Conservation (phyloP, 2,113 vertebrate genomes). For the Antechinus flavipes region DNA sequence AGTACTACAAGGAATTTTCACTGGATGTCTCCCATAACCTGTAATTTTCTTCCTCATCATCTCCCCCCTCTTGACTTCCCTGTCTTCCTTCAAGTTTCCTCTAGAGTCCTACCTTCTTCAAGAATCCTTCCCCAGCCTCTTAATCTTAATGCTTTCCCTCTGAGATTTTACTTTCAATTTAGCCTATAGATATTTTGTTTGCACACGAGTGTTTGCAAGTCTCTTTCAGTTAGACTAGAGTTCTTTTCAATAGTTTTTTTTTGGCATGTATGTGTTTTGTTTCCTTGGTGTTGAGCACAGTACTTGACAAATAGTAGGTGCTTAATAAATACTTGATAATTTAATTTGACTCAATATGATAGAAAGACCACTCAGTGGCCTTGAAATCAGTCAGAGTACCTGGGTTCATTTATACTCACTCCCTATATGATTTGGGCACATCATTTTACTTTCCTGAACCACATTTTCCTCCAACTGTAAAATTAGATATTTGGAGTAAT, state of each 20-base stretch:
- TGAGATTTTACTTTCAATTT: background rate
- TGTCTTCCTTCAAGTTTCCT: background rate
- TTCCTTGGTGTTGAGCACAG: background rate
- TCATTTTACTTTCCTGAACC: background rate
- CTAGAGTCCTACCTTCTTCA: background rate
- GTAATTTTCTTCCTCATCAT: background rate
- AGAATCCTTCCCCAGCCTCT: background rate
- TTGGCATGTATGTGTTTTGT: background rate
- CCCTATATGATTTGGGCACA: fast-evolving
- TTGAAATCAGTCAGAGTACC: background rate
- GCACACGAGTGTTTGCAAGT: background rate
- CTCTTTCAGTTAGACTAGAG: background rate
- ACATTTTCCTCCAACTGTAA: background rate
- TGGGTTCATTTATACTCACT: background rate
- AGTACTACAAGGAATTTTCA: background rate
- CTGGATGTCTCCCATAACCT: background rate
- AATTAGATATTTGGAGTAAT: background rate
- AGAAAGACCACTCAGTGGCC: background rate
- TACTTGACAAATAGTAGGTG: background rate
- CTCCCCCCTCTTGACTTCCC: background rate
- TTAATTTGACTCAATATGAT: background rate
- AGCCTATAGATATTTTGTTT: background rate
- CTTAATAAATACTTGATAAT: background rate
- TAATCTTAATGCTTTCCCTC: background rate
- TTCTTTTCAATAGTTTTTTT: background rate